Base-by-base conservation (phyloP, 2,113 vertebrate genomes). In the Papio anubis region DNA sequence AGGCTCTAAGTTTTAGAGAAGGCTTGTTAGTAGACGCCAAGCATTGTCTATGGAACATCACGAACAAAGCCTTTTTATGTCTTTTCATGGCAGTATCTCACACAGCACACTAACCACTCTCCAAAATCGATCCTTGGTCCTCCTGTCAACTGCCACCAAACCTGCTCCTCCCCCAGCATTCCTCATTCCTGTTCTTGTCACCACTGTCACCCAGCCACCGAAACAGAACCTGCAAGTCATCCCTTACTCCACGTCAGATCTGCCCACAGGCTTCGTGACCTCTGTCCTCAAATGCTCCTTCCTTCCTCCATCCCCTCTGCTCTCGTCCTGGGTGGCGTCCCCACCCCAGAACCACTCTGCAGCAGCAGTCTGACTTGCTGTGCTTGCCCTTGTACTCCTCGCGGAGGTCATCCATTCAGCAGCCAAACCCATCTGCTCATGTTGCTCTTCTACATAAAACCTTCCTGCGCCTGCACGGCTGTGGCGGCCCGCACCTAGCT, bases 301-400 rank as follows among this genome's bases (percentile, higher is more conserved):
- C 12, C 68, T 17, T 18, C 48, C 30, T 85, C 78, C 35, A 10
- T 21, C 38, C 79, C 64, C 0, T 20, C 21, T 35, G 18, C 23
- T 23, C 27, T 43, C 0, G 0, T 50, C 50, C 30, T 16, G 27
- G 40, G 25, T 35, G 10, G 45, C 21, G 10, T 21, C 40, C 30
- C 57, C 14, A n/a, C 14, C 73, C 59, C 10, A 68, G 95, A 30
- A 16, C 38, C 66, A 3, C 4, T 64, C 61, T 21, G n/a, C 6
- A 7, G 10, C 0, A 5, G n/a, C 30, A 17, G 3, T 30, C 85
- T 23, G 32, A 0, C 45, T 18, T 13, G 45, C 66, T 27, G 45
- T 14, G 1, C 12, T 40, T 61, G 1, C 16, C 30, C 43, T 85
- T 18, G 5, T 8, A 25, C 1, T 13, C 84, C 5, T 9, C 25